Evolutionary conservation across 2,113 vertebrate genomes (phyloP), one percentile per base, ranked within the genome.

Genomic region (Rattus rattus): DNA sequence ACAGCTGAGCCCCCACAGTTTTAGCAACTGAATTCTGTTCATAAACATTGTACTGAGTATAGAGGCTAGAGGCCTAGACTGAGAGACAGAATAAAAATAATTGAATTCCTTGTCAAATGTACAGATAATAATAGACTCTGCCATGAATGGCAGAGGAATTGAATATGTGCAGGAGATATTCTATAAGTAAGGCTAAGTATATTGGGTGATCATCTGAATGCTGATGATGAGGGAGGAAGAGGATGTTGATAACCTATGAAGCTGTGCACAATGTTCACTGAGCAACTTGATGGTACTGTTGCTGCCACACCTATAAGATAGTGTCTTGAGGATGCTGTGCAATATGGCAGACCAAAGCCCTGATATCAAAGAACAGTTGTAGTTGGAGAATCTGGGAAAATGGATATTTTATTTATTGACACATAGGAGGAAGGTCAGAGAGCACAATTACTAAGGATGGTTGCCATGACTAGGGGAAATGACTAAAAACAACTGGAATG

Each of bases 331-430:
- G 7, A 75, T 79, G 22, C 9, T 81, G 8, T 69, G 4, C 13
- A 26, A 1, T 3, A 4, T 9, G 19, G 39, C 11, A 43, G 0
- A 20, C 0, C 43, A 43, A 3, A 83, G 47, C 19, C 36, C 10
- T 4, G 2, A 1, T 73, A n/a, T 65, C 36, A 52, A 92, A 73
- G 22, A 3, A 14, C 28, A 5, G 10, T 10, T 52, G 24, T 80
- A 7, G 7, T 49, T 26, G 43, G 16, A 5, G 13, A 1, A 81
- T 75, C 56, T 65, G 69, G 26, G 20, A 11, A 49, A 79, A 22
- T 28, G 24, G 0, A 0, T 7, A 19, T 91, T 52, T 33, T n/a
- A 47, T 56, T 95, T 39, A 73, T 43, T 43, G 0, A 4, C 33
- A 63, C 2, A 43, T 14, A 36, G 69, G n/a, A 91, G 36, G 12